These are phyloP conservation scores for Catharus fuscescens DNA, from an alignment of 2,113 vertebrate genomes.

Conservation along the genomic window DNA sequence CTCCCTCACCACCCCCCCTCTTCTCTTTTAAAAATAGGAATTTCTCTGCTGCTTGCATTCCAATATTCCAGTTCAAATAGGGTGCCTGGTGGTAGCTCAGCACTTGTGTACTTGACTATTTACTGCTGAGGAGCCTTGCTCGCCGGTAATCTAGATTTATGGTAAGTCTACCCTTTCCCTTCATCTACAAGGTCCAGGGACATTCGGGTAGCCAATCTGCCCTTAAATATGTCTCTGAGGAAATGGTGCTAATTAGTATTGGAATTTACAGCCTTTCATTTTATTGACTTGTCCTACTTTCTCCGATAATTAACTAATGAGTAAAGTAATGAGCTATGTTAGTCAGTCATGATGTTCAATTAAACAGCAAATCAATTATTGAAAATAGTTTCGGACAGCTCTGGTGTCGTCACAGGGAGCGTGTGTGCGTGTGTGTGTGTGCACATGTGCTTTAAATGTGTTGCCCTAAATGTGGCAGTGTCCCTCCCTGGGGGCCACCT, in stretches of 20 bases:
- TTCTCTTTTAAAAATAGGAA: conserved; percentile 19
- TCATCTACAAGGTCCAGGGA: conserved; percentile 87
- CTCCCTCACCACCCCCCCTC: background rate
- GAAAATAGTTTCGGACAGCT: conserved; percentile 95
- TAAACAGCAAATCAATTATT: conserved; percentile 99
- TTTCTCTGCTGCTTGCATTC: background rate
- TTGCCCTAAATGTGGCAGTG: conserved; percentile 43
- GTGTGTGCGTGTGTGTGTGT: background rate
- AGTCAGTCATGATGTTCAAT: conserved; percentile 99
- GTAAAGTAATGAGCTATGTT: conserved; percentile 99
- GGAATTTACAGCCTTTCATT: conserved; percentile 99
- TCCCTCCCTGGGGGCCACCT: background rate
- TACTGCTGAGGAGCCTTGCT: conserved; percentile 8
- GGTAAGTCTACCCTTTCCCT: conserved; percentile 75
- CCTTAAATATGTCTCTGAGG: conserved; percentile 99
- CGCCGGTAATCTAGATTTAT: conserved; percentile 71
- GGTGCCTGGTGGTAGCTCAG: background rate
- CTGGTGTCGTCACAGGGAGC: conserved; percentile 59
- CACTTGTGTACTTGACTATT: conserved; percentile 28
- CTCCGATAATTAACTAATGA: conserved; percentile 99
- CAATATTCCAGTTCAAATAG: background rate
- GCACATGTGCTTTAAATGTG: background rate
- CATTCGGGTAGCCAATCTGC: conserved; percentile 98
- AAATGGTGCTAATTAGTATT: conserved; percentile 99
- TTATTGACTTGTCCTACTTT: conserved; percentile 99